Conservation (phyloP, 2,888 invertebrate genomes). For the Caenorhabditis sp. region DNA sequence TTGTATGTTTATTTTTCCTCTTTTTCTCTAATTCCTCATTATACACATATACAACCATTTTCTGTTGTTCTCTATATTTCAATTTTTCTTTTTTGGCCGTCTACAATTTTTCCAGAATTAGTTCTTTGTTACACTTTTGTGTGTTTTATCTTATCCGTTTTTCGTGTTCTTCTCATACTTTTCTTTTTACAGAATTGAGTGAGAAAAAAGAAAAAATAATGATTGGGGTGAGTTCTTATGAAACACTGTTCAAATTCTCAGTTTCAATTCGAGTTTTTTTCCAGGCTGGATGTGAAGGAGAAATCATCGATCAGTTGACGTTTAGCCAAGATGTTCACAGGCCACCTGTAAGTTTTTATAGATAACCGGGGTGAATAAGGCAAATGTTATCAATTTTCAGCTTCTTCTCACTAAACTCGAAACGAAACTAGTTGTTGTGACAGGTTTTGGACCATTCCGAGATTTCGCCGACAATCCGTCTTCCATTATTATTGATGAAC, state of each 20-base stretch:
- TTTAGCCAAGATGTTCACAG: slow-evolving; percentile 12
- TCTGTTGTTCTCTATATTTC: no score
- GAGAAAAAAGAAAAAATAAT: not conserved
- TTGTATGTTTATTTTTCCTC: no score
- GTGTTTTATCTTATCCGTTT: not conserved
- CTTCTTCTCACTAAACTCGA: slow-evolving; percentile 3
- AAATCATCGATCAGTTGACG: slow-evolving; percentile 20
- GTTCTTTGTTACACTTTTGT: slow-evolving; percentile 1
- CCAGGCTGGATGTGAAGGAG: slow-evolving; percentile 15
- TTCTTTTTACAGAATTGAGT: not conserved
- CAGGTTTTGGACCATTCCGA: slow-evolving; percentile 54
- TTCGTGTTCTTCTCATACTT: not conserved
- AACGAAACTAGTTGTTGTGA: slow-evolving; percentile 14
- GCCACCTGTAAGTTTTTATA: not conserved
- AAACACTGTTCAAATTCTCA: no score
- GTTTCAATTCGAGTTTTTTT: no score
- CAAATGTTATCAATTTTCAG: slow-evolving; percentile 3
- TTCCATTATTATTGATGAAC: slow-evolving; percentile 36
- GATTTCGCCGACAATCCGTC: slow-evolving; percentile 47
- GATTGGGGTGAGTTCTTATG: slow-evolving; percentile 8
- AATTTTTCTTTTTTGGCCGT: no score
- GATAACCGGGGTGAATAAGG: not conserved
- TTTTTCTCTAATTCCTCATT: no score
- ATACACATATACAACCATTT: no score
- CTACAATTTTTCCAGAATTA: no score